phyloP scores from a whole-genome alignment of 2,113 vertebrate genomes.

The Entosphenus tridentatus region DNA sequence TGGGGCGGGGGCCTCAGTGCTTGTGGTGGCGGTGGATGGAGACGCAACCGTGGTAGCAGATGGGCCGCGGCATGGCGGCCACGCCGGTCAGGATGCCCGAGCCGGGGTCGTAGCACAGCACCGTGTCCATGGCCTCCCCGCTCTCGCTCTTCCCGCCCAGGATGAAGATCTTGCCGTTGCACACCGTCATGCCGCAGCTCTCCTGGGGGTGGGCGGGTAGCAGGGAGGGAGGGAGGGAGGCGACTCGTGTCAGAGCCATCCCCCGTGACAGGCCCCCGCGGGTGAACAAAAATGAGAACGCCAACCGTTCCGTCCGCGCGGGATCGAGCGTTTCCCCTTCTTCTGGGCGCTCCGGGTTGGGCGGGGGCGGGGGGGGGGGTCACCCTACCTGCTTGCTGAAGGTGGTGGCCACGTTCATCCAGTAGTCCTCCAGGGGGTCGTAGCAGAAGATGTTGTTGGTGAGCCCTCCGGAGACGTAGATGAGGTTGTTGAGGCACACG shows the following conservation, averaged over 20 bases:
- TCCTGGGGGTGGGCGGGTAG: slow-evolving; percentile 33
- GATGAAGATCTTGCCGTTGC: slow-evolving; percentile 94
- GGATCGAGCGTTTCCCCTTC: too few relatives aligned
- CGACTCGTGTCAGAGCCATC: too few relatives aligned
- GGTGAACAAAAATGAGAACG: too few relatives aligned
- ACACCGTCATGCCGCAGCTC: slow-evolving; percentile 95
- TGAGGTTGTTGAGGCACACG: slow-evolving; percentile 72
- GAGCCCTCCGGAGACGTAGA: slow-evolving; percentile 86
- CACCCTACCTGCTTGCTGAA: slow-evolving; percentile 66
- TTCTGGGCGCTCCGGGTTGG: too few relatives aligned
- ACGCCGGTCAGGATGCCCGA: slow-evolving; percentile 83
- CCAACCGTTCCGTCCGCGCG: too few relatives aligned
- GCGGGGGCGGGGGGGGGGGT: too few relatives aligned
- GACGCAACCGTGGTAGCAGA: slow-evolving; percentile 91
- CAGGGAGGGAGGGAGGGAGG: too few relatives aligned
- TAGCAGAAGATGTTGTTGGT: slow-evolving; percentile 93
- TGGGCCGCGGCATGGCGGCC: slow-evolving; percentile 77
- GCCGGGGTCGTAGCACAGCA: slow-evolving; percentile 76
- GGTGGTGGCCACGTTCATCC: slow-evolving; percentile 88
- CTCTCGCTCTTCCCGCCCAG: slow-evolving; percentile 72
- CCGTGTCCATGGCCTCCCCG: slow-evolving; percentile 72
- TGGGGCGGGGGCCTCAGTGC: not conserved
- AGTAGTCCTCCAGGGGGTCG: slow-evolving; percentile 79
- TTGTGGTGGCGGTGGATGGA: slow-evolving; percentile 62
- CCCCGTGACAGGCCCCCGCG: too few relatives aligned